Base-by-base conservation (phyloP, 1,140 invertebrate species). In the Pseudachorutes palmiensis region DNA sequence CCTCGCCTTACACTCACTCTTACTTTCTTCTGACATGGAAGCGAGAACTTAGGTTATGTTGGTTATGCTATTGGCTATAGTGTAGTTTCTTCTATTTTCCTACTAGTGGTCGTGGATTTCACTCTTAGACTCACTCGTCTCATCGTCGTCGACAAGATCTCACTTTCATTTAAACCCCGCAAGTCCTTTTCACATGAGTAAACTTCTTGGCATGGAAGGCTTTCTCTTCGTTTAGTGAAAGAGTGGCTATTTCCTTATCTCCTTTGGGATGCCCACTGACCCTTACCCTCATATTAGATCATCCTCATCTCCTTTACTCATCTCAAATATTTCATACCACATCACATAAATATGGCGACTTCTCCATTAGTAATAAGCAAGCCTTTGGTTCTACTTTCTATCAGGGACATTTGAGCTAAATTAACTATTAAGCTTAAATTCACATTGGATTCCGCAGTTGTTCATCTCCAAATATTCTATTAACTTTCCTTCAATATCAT, bases 241-340 rank as follows among this genome's bases (percentile, higher is more conserved):
- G 36, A 41, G 51, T 55, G 24, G 51, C 51, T 26, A 55, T 55
- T 55, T 55, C 51, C 51, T 55, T 26, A 55, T 55, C 51, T 55
- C 51, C 5, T 24, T 55, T 24, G 22, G 24, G 51, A 55, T 55
- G 51, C 36, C 36, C 36, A 55, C 51, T 55, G 9, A 12, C 51
- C 51, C 51, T 55, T 55, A 9, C 51, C 24, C 24, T 12, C 9
- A 26, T 55, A n/a, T 55, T 26, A 55, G 14, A 55, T 55, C 51
- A 55, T 55, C 14, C 36, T 41, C 36, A 41, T 41, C 36, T 41
- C 36, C 5, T 41, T 41, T 41, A 9, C 5, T 19, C 36, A 41
- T 41, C 36, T 41, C 5, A 19, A 41, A 41, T 41, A 41, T 41
- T 41, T 41, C 36, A 41, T 41, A 41, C 19, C 36, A 5, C 36